Conservation (phyloP, 2,113 vertebrate species). For the Ovis aries region DNA sequence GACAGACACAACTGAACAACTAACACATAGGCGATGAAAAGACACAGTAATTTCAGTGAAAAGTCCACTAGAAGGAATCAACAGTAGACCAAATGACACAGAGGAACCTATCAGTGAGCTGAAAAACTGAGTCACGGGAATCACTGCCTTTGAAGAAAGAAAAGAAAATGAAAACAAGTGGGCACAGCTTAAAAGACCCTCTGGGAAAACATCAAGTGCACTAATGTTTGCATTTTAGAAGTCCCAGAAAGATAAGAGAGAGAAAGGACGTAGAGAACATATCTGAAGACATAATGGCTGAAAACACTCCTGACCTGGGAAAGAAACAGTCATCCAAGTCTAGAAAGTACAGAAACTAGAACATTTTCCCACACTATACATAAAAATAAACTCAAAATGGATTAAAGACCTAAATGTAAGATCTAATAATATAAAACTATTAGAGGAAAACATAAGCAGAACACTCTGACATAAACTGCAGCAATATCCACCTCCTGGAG, state of each 20-base stretch:
- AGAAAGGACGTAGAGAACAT: not conserved
- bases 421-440: not conserved
- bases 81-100: not conserved
- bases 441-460: not conserved
- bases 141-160: not conserved
- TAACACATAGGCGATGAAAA: not conserved
- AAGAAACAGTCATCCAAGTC: not conserved
- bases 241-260: not conserved
- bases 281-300: not conserved
- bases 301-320: not conserved
- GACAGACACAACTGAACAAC: not conserved
- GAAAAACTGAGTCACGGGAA: not conserved
- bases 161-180: not conserved
- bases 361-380: not conserved
- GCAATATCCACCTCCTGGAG: not conserved
- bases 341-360: not conserved
- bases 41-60: not conserved
- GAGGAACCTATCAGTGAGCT: not conserved
- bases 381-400: not conserved
- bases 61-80: not conserved
- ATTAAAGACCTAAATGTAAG: not conserved
- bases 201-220: not conserved
- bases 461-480: not conserved
- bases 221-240: not conserved
- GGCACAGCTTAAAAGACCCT: not conserved